These are phyloP conservation scores for Pyrgus malvae DNA, from an alignment of 2,888 invertebrate genomes.

Conservation along the genomic window DNA sequence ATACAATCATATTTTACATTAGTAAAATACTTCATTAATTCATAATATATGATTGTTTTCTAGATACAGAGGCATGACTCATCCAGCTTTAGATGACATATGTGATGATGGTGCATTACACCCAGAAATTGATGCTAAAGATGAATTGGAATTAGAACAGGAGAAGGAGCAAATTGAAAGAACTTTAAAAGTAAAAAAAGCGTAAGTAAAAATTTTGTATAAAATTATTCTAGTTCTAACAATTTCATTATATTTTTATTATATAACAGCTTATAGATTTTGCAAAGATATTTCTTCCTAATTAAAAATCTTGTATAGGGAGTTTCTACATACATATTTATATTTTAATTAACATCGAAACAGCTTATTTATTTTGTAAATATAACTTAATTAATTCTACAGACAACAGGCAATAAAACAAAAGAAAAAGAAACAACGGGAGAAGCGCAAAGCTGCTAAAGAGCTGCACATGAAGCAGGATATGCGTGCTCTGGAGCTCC, in stretches of 20 bases:
- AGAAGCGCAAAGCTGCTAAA: conserved; percentile 58
- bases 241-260: neutral
- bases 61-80: conserved; percentile 55
- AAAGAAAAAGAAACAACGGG: conserved; percentile 57
- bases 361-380: no score
- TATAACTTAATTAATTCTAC: no score
- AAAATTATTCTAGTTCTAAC: neutral
- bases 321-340: no score
- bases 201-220: conserved; percentile 50
- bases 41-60: neutral
- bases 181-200: conserved; percentile 61
- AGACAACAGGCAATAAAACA: conserved; percentile 58
- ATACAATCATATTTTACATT: no score
- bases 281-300: no score
- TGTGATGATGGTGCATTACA: conserved; percentile 57
- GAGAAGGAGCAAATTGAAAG: conserved; percentile 39
- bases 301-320: no score
- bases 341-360: no score
- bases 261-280: neutral
- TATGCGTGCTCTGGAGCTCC: conserved; percentile 58
- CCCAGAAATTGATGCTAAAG: conserved; percentile 55
- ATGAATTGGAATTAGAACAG: conserved; percentile 47
- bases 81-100: conserved; percentile 65
- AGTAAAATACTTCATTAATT: no score
- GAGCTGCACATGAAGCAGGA: conserved; percentile 69